Evolutionary conservation across 2,113 vertebrate species (phyloP).

Genomic region (Rhinopomastus cyanomelas): DNA sequence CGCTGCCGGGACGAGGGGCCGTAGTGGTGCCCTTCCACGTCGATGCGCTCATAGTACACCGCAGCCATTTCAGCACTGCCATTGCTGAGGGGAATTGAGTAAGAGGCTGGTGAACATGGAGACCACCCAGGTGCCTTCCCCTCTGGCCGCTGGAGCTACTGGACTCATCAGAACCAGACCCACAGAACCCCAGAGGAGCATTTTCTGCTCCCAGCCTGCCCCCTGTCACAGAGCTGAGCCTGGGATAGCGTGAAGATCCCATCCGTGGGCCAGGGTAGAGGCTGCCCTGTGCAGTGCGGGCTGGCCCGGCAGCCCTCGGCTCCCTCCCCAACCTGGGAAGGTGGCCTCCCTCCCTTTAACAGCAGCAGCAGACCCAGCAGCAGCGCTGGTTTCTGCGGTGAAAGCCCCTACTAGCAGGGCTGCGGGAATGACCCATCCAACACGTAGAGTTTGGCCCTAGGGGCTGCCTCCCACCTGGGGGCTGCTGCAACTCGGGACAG

Average conservation of each 20-base stretch:
- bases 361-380: background rate
- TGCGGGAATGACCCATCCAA: conserved; percentile 16
- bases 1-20: conserved; percentile 86
- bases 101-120: background rate
- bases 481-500: background rate
- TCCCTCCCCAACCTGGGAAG: background rate
- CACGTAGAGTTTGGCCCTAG: conserved; percentile 20
- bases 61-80: conserved; percentile 83
- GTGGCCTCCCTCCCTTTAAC: background rate
- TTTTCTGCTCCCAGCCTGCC: background rate
- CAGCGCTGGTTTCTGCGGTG: background rate
- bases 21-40: conserved; percentile 90
- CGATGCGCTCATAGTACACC: conserved; percentile 90
- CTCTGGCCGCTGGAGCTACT: background rate
- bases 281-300: background rate
- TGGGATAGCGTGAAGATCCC: background rate
- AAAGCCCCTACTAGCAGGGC: background rate
- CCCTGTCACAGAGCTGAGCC: fast-evolving
- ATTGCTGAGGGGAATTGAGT: conserved; percentile 59
- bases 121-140: background rate
- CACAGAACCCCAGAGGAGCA: fast-evolving
- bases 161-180: background rate
- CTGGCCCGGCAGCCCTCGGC: background rate
- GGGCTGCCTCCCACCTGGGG: background rate
- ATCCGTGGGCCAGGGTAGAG: background rate